Evolutionary conservation across 2,888 invertebrate genomes (phyloP), one percentile per base, ranked within the genome.

Genomic region (Lathronympha strigana): DNA sequence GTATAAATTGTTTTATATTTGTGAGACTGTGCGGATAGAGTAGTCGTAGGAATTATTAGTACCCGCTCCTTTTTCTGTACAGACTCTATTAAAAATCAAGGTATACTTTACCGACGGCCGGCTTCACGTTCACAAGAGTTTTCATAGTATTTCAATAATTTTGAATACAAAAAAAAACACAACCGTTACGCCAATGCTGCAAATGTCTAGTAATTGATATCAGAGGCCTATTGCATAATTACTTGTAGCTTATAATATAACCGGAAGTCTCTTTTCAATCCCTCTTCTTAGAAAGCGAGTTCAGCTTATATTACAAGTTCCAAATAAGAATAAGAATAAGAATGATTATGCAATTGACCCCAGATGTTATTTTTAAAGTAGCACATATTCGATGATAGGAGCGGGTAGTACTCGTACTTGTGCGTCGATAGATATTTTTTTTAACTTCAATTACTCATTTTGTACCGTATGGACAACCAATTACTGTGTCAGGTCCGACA

Each of bases 401-500:
- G 11, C 0, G 31, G 36, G 11, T 13, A 4, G 33, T 19, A n/a
- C n/a, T n/a, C n/a, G 9, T 51, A 23, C 11, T 31, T 45, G 8
- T 19, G 21, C 19, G 28, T 21, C 45, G 6, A 19, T 11, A 9
- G 3, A 23, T 23, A 11, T 25, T 54, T 23, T 19, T 36, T 36
- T 15, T 53, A 38, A 38, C 19, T 38, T 25, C 15, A 23, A 43
- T 15, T 15, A 43, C 28, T 17, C 15, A 17, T 17, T 55, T 11
- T n/a, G 40, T 55, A n/a, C 28, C 28, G 17, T 21, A 45, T 57
- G 43, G n/a, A 31, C 21, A 45, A 31, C 28, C 57, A 43, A 57
- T 45, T 57, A 57, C 57, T 31, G 31, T 45, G 43, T 28, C 57
- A 57, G n/a, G 28, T 40, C 31, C n/a, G 13, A 38, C 40, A 45